A percentile compares a stretch with the other conserved stretches of the same genome.
Conservation (phyloP, 2,797 vertebrate species). For the Microctenopoma lineatum region DNA sequence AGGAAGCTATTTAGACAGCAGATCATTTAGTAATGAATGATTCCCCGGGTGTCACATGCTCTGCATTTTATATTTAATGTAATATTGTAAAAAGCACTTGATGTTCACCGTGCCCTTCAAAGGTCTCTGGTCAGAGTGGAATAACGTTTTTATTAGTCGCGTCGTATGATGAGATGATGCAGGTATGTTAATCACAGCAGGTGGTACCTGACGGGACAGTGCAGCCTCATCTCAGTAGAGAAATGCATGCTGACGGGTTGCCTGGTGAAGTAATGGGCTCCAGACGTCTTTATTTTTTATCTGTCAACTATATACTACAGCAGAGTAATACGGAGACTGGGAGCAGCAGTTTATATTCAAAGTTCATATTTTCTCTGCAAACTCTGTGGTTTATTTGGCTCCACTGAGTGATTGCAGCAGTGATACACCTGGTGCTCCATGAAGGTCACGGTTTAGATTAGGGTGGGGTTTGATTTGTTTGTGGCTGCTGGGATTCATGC, state of each 20-base stretch:
- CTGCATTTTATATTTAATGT: constrained; percentile 12
- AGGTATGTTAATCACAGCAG: background rate
- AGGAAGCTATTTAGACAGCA: constrained; percentile 22
- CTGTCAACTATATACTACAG: background rate
- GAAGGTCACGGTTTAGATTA: constrained; percentile 27
- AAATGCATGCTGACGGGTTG: constrained; percentile 4
- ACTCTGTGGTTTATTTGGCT: constrained; percentile 20
- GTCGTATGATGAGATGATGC: background rate
- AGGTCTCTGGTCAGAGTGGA: background rate
- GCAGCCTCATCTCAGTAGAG: background rate
- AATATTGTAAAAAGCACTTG: background rate
- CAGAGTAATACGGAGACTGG: background rate
- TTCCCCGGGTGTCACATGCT: constrained; percentile 15
- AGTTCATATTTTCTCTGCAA: constrained; percentile 8
- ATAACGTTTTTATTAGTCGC: constrained; percentile 12
- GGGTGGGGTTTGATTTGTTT: constrained; percentile 36
- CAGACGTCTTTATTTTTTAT: background rate
- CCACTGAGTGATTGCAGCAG: background rate
- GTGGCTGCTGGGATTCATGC: constrained; percentile 14
- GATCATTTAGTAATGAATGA: constrained; percentile 27
- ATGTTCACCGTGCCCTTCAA: background rate
- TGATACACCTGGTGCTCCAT: constrained; percentile 25
- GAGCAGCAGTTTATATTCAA: constrained; percentile 15
- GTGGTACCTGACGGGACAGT: background rate
- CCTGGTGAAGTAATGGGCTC: background rate